Evolutionary conservation across 2,113 vertebrate species (phyloP).

Genomic region (Daboia siamensis): DNA sequence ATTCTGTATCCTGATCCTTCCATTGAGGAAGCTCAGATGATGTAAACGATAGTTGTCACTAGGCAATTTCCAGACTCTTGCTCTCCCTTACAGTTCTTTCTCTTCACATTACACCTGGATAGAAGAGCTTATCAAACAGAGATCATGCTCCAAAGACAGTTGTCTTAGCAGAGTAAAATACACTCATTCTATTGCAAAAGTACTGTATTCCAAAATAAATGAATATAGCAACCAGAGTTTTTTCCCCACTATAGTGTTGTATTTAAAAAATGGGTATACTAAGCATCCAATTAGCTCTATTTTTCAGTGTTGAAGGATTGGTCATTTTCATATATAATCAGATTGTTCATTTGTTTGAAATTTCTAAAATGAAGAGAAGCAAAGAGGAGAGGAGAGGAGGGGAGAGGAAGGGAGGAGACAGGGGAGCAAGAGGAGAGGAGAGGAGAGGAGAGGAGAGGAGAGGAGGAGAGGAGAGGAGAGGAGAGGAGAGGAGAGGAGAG

Average conservation of each 20-base stretch:
- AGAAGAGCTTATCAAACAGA: not conserved
- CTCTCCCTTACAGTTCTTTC: not conserved
- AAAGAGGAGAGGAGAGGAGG: no score
- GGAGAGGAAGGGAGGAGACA: no score
- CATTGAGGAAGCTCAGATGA: not conserved
- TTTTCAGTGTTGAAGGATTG: not conserved
- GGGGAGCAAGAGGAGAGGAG: not conserved
- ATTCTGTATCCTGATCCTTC: not conserved
- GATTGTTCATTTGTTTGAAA: not conserved
- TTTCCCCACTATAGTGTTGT: not conserved
- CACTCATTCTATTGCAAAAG: not conserved
- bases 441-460: not conserved
- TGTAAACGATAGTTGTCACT: not conserved
- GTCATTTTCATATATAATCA: not conserved
- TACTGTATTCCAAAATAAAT: not conserved
- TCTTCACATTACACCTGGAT: not conserved
- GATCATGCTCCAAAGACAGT: not conserved
- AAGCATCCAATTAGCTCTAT: not conserved
- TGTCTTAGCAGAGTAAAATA: not conserved
- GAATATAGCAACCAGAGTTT: not conserved
- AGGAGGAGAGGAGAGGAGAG: no score
- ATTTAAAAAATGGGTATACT: not conserved
- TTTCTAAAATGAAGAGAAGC: not conserved
- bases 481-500: no score
- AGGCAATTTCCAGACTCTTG: not conserved